Evolutionary conservation across 2,888 invertebrate species (phyloP), one percentile per base, ranked within the genome.

Genomic region (Acronicta leporina): DNA sequence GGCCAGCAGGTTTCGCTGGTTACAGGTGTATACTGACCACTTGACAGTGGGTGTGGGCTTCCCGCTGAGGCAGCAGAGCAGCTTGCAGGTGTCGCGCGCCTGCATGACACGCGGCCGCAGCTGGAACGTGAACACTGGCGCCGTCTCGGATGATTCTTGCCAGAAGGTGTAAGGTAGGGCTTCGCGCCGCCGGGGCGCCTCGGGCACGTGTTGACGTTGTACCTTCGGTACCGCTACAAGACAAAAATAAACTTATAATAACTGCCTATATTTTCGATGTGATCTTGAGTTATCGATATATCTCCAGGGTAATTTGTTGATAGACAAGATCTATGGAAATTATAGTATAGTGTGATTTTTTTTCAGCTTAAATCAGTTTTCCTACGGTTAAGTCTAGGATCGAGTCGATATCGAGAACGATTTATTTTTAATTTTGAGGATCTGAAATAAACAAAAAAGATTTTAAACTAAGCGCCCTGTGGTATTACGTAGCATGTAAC

Each of bases 71-170:
- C 99, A 99, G 92, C 99, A 99, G 47, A 99, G 96, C 73, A 99
- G 96, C 95, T 99, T 99, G 95, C 99, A 99, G 62, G 98, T 98
- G 88, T 98, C 97, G 73, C 99, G 97, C 83, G 95, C 96, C 95
- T 99, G 99, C 96, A 99, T 99, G 81, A 99, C 98, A 88, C 99
- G 98, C 87, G 99, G 99, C 91, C 99, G 97, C 79, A 99, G 96
- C 85, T 98, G 97, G 98, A 99, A 99, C 85, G 99, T 99, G 95
- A 99, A 99, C 87, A 96, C 97, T 66, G 99, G 99, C 67, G 98
- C 98, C 82, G 97, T 97, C 93, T 98, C 98, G 89, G 97, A 97
- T 82, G 97, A 97, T 90, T 99, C 98, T 92, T 98, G 97, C 97
- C 98, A 98, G 95, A 97, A 97, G 66, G 97, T 97, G 92, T 97